Base-by-base conservation (phyloP, 2,797 vertebrate species). In the Anas capensis region DNA sequence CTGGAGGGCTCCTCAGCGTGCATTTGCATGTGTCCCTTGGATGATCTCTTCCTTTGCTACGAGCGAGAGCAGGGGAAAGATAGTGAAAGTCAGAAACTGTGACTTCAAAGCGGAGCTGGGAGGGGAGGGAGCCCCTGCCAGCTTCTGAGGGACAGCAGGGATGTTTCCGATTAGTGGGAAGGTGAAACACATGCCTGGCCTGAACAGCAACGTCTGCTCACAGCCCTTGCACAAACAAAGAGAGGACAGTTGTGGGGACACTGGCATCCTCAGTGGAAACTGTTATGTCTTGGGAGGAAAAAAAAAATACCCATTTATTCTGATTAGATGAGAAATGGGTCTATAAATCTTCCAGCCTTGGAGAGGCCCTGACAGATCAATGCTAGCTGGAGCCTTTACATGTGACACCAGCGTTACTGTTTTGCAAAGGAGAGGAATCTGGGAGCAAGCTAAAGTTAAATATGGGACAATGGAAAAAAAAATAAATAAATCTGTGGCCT, bases 161-260 rank as follows among this genome's bases (percentile, higher is more conserved):
- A 81, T 92, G 95, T 62, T 95, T 95, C 84, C 6, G 21, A 85
- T 94, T 90, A 94, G 83, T 0, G 11, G 76, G 88, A 93, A 96
- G 94, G 90, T 96, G 66, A 88, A 96, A 94, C 94, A 96, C 61
- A 84, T 61, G 91, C 71, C 60, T 29, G n/a, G 58, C 8, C 29
- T 19, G 3, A 94, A 44, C 14, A 89, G 58, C 64, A 72, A 62
- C 38, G 62, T 82, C 53, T 42, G 82, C 57, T 64, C 62, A 49
- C n/a, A 86, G 40, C 17, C 77, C 18, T 38, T 62, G 23, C 31
- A 48, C 14, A 31, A 42, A 68, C 68, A 70, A 89, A 75, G 71
- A n/a, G 79, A 82, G 81, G 82, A 70, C 70, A 80, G 6, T 81
- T 26, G 54, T 46, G 81, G 48, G 82, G 34, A 87, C 85, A 71